Conservation (phyloP, 1,140 invertebrate genomes). For the Heliothis virescens region DNA sequence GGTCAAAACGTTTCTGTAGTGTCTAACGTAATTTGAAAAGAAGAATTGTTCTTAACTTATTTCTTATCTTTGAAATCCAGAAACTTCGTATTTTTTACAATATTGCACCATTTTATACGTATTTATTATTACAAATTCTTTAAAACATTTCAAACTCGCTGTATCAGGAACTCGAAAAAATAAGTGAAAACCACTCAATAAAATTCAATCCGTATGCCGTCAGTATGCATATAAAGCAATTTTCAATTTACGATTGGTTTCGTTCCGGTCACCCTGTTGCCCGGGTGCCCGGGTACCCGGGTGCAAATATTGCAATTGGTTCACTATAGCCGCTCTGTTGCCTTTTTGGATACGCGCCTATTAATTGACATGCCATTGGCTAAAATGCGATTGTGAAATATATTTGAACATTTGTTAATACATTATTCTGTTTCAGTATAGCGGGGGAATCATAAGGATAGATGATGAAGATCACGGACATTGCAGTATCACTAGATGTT, state of each 20-base stretch:
- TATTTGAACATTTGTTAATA: neutral
- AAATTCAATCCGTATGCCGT: slow-evolving; percentile 19
- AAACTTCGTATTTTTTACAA: no score
- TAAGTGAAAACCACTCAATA: neutral
- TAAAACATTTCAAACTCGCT: no score
- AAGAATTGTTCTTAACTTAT: no score
- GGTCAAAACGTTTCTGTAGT: no score
- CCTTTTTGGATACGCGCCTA: slow-evolving; percentile 21
- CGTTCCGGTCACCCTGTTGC: neutral
- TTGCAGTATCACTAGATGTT: no score
- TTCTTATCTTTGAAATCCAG: no score
- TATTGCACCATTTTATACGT: no score
- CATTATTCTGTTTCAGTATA: no score
- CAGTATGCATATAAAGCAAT: slow-evolving; percentile 48
- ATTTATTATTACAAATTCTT: no score
- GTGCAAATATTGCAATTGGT: slow-evolving; percentile 44
- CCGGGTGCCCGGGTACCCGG: neutral
- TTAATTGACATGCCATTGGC: slow-evolving; percentile 32
- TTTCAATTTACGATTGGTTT: slow-evolving; percentile 42
- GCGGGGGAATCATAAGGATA: neutral
- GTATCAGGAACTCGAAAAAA: neutral
- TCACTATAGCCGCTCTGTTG: neutral
- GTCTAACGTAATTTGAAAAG: no score
- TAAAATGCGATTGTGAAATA: neutral
- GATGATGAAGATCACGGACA: neutral